A percentile compares a stretch with the other conserved stretches of the same genome.
Evolutionary conservation across 2,888 invertebrate species (phyloP).

Genomic region (Athetis lepigone): DNA sequence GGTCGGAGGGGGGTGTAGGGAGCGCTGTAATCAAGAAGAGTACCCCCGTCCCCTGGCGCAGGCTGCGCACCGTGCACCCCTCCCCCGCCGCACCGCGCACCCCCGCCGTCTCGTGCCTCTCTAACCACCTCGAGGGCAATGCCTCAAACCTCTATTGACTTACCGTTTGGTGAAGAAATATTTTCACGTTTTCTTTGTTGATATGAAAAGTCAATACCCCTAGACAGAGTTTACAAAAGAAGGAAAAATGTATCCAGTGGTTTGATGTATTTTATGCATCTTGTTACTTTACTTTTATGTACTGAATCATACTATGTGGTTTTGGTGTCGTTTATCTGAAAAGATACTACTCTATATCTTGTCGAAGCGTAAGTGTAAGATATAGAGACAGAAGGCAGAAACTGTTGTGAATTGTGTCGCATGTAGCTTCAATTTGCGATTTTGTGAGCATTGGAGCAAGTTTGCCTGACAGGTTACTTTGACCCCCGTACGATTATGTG

Average conservation of each 20-base stretch:
- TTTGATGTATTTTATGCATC: conserved; percentile 38
- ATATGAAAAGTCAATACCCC: conserved; percentile 80
- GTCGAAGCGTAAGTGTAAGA: not conserved
- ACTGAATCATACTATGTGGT: not conserved
- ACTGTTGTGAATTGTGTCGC: not conserved
- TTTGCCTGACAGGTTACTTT: not conserved
- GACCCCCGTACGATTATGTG: not conserved
- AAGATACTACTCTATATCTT: not conserved
- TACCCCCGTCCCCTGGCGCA: conserved; percentile 88
- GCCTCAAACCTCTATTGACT: conserved; percentile 90
- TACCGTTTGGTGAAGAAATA: conserved; percentile 84
- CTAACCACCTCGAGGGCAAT: conserved; percentile 85
- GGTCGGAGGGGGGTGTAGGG: conserved; percentile 71
- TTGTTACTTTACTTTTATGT: conserved; percentile 32
- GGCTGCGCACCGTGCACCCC: conserved; percentile 64
- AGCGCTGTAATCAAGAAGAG: conserved; percentile 90
- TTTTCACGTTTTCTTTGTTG: conserved; percentile 85
- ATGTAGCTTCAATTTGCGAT: not conserved
- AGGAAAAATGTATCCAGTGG: conserved; percentile 36
- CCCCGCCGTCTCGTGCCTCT: conserved; percentile 66
- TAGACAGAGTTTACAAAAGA: conserved; percentile 43
- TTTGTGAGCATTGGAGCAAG: not conserved
- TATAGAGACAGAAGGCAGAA: not conserved
- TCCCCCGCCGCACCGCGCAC: conserved; percentile 61
- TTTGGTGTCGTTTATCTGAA: conserved; percentile 1